Conservation (phyloP, 2,113 vertebrate genomes). For the Eublepharis macularius region DNA sequence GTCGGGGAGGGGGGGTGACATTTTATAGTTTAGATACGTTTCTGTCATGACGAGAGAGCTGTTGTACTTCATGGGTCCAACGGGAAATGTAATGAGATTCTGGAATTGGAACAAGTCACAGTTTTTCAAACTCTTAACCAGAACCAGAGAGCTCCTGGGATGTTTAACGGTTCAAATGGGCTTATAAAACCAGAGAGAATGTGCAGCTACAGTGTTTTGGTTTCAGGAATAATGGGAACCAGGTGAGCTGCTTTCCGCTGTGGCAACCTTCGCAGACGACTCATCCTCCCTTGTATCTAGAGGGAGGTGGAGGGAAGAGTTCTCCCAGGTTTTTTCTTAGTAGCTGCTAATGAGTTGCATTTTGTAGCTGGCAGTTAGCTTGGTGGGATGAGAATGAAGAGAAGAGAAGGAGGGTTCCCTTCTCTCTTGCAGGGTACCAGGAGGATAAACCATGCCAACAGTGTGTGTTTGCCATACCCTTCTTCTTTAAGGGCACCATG, state of each 20-base stretch:
- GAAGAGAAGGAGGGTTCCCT: no score
- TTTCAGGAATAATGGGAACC: slow-evolving; percentile 31
- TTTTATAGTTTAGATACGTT: not conserved
- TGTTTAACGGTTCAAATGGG: not conserved
- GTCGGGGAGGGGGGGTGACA: no score
- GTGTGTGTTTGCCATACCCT: no score
- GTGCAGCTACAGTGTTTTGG: accelerated
- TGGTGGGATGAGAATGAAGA: no score
- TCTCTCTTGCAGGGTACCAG: no score
- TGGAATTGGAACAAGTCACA: slow-evolving; percentile 34
- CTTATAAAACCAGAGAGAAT: slow-evolving; percentile 23
- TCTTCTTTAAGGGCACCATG: no score
- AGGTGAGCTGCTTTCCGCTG: slow-evolving; percentile 22
- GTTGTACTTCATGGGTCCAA: not conserved
- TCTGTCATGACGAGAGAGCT: accelerated
- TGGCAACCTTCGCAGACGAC: not conserved
- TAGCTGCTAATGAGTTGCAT: slow-evolving; percentile 8
- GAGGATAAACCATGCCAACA: no score
- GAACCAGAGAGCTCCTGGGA: slow-evolving; percentile 16
- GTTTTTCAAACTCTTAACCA: slow-evolving; percentile 44
- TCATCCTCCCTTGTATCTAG: not conserved
- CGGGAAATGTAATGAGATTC: not conserved
- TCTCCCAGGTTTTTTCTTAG: not conserved
- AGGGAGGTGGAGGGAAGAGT: not conserved
- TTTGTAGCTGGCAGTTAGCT: not conserved